These are phyloP conservation scores for Bombus ignitus DNA, from an alignment of 1,140 invertebrate species.

Conservation along the genomic window DNA sequence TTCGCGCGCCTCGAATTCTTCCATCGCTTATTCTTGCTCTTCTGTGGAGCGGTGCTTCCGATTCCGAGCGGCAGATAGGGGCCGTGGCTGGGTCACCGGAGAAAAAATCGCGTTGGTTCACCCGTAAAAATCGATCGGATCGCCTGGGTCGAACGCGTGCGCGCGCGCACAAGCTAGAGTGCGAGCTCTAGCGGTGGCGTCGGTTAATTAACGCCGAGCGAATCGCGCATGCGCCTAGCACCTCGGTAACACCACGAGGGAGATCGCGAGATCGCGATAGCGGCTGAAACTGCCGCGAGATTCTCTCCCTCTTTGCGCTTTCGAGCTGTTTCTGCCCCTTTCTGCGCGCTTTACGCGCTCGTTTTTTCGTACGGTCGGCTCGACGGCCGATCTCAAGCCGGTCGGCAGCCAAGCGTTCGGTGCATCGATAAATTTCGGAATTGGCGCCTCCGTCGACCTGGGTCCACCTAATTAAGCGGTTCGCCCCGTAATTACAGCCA, in stretches of 20 bases:
- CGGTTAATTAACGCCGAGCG: constrained; percentile 75
- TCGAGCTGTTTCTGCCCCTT: constrained; percentile 12
- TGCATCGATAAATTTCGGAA: constrained; percentile 78
- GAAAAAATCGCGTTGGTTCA: constrained; percentile 35
- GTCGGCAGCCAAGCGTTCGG: constrained; percentile 27
- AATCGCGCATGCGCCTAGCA: constrained; percentile 71
- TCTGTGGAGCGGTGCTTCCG: constrained; percentile 35
- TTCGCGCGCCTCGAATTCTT: constrained; percentile 39
- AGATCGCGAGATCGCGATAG: constrained; percentile 74
- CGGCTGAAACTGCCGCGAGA: constrained; percentile 60
- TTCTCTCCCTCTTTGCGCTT: constrained; percentile 6
- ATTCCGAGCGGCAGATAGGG: constrained; percentile 70
- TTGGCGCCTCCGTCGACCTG: constrained; percentile 65
- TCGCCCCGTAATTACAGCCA: constrained; percentile 78
- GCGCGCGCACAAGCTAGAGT: constrained; percentile 8
- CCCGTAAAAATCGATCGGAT: constrained; percentile 55
- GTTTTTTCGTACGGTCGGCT: constrained; percentile 22
- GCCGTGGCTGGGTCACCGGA: background rate
- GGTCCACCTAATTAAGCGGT: constrained; percentile 77
- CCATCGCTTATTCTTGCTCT: constrained; percentile 21
- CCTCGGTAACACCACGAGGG: constrained; percentile 42
- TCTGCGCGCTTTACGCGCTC: background rate
- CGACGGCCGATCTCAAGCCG: constrained; percentile 40
- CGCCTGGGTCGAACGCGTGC: constrained; percentile 11
- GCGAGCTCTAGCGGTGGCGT: constrained; percentile 69